Base-by-base conservation (phyloP, 2,113 vertebrate species). In the Aegithalos caudatus region DNA sequence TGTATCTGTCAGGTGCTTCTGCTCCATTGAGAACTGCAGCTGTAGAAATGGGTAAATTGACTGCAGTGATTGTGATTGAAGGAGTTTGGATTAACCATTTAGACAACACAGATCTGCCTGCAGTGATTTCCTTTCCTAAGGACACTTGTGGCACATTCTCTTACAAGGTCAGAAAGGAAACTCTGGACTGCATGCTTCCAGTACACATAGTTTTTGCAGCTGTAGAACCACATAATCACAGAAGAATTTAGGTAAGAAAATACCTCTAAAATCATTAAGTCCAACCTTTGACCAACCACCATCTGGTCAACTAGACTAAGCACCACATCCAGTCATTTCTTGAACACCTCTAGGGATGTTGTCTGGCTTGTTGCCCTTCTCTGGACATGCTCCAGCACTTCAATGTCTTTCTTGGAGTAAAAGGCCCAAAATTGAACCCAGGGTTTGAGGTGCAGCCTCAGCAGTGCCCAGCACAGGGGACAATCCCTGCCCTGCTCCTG, bases 351-450 rank as follows among this genome's bases (percentile, higher is more conserved):
- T 28, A 47, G 47, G 24, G 5, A 14, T 60, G 29, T 4, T 40
- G 19, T 14, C 23, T 51, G 45, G 11, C 6, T 58, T 28, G 9
- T 33, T 74, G 60, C 19, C 33, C 19, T 73, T 73, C 37, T 81
- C 51, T 58, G 19, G 22, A 17, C 8, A 4, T 2, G 2, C 10
- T 58, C 37, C 44, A 51, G 42, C 15, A 73, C 7, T 11, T 20
- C 12, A 14, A 8, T 29, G 12, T 21, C 60, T 8, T 81, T 28
- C 37, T 53, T 53, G 11, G 3, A 17, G 13, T 25, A 13, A 53
- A 1, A 0, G 9, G 6, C 28, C 14, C 20, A 81, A 2, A 74
- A 53, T 0, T 19, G 3, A 0, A 4, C 14, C 13, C 7, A 54
- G 29, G 14, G 19, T 47, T 31, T 6, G 14, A 53, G 16, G 21